Evolutionary conservation across 2,113 vertebrate genomes (phyloP).

Genomic region (Xyrauchen texanus): DNA sequence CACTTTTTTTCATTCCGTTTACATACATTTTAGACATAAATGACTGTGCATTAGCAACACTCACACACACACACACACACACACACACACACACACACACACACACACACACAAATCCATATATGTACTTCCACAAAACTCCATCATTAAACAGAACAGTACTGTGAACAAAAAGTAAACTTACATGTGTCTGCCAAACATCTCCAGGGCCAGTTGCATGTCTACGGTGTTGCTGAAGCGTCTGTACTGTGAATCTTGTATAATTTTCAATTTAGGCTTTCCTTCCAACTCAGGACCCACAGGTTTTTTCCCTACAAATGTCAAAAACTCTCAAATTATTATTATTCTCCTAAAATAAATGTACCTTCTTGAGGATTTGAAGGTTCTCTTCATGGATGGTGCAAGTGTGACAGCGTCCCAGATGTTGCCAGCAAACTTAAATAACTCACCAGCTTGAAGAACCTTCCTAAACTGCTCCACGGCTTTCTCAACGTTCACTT

Average conservation of each 20-base stretch:
- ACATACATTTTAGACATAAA: too few relatives aligned
- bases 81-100: too few relatives aligned
- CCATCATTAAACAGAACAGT: too few relatives aligned
- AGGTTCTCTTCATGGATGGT: too few relatives aligned
- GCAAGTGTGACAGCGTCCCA: too few relatives aligned
- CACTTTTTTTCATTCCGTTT: too few relatives aligned
- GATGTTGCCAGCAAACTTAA: not conserved
- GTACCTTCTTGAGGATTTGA: too few relatives aligned
- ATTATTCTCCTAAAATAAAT: too few relatives aligned
- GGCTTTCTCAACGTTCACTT: conserved; percentile 81
- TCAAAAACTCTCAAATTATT: not conserved
- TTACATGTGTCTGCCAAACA: conserved; percentile 44
- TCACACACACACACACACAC: too few relatives aligned
- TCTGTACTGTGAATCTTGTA: conserved; percentile 83
- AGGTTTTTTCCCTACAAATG: conserved; percentile 54
- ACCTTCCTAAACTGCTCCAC: conserved; percentile 82
- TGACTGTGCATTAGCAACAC: too few relatives aligned
- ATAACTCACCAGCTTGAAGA: conserved; percentile 74
- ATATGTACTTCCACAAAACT: too few relatives aligned
- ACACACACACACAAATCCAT: too few relatives aligned
- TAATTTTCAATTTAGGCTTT: conserved; percentile 78
- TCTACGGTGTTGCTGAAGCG: conserved; percentile 85
- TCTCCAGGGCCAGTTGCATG: conserved; percentile 84
- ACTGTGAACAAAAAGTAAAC: not conserved
- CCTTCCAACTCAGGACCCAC: conserved; percentile 67